Evolutionary conservation across 1,140 invertebrate species (phyloP), one percentile per base, ranked within the genome.

Genomic region (Phortica variegata): DNA sequence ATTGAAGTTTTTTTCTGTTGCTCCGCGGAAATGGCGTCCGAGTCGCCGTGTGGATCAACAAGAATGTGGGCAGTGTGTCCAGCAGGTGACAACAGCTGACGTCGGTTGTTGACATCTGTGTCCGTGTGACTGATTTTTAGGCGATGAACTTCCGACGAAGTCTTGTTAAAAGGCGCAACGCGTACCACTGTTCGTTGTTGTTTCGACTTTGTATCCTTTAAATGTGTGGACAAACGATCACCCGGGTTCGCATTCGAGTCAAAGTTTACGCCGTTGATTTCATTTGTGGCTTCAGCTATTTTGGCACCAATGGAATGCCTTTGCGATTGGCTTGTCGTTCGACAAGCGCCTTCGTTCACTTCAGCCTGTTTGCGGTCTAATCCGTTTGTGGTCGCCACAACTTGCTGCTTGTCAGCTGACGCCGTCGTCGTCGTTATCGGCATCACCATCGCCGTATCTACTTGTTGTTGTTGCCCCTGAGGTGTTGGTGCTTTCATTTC

Each of bases 1-100:
- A 89, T 88, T 5, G 87, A 89, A 3, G 87, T 89, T 75, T 85
- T 84, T 62, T 82, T 80, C 46, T 83, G 80, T 41, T 65, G 55
- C 15, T 50, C 65, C 6, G 6, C 13, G 12, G 33, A 16, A 37
- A 57, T 61, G 6, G 16, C 12, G 6, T 20, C 18, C 3, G 37
- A 10, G 3, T 46, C 52, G 31, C 43, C 43, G 15, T 17, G 10
- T 3, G 39, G 13, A 3, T 21, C 43, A 7, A 19, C 12, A 39
- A 26, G 5, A 43, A 18, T 3, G 49, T 49, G 13, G 41, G 37
- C 15, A 48, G 41, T 18, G 38, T 42, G 10, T 59, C 45, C 10
- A 63, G 49, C 12, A 53, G n/a, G n/a, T n/a, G n/a, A n/a, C 17
- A 8, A 48, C 49, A 37, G 46, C 53, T 44, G 3, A 29, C 12